These are phyloP conservation scores for Rotaria magnacalcarata DNA, from an alignment of 2,888 invertebrate genomes.

Conservation along the genomic window DNA sequence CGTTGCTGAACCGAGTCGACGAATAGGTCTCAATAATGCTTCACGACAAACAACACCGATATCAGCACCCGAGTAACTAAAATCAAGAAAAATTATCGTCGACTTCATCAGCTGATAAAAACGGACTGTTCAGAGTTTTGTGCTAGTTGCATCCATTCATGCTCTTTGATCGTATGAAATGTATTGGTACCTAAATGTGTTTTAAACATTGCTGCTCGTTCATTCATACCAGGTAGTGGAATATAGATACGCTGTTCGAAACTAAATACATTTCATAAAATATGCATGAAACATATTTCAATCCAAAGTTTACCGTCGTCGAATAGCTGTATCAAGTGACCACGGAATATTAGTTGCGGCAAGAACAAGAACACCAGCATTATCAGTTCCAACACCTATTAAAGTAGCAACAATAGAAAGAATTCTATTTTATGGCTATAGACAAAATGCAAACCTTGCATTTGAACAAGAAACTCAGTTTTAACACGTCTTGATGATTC, in stretches of 20 bases:
- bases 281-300: not conserved
- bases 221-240: constrained; percentile 87
- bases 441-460: constrained; percentile 72
- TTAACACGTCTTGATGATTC: constrained; percentile 96
- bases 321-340: constrained; percentile 91
- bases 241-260: constrained; percentile 99
- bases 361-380: constrained; percentile 83
- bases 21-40: constrained; percentile 92
- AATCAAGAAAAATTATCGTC: not conserved
- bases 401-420: constrained; percentile 54
- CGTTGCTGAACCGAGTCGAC: constrained; percentile 95
- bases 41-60: constrained; percentile 93
- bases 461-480: constrained; percentile 97
- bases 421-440: constrained; percentile 43
- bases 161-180: not conserved
- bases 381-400: constrained; percentile 76
- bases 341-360: constrained; percentile 94
- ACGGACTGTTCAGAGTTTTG: not conserved
- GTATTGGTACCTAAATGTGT: constrained; percentile 80
- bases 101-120: not conserved
- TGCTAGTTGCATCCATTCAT: constrained; percentile 16
- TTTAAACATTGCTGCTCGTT: constrained; percentile 86
- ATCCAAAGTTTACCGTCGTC: constrained; percentile 67
- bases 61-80: constrained; percentile 90
- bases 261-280: constrained; percentile 50